Base-by-base conservation (phyloP, 2,797 vertebrate genomes). In the Pangasius djambal region DNA sequence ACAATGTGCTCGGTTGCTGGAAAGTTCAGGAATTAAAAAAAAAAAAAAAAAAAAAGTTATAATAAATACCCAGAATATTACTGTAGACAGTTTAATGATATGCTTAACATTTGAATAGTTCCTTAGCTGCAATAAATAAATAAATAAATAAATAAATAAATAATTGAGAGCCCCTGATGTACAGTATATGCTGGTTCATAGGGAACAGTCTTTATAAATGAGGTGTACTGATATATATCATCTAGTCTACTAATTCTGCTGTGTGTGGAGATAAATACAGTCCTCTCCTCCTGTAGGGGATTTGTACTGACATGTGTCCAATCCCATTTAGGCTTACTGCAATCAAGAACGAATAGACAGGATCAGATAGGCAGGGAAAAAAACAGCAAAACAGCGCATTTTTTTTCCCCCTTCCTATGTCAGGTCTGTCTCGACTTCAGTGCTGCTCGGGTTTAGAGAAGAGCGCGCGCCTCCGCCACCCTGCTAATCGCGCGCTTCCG, bases 251-350 rank as follows among this genome's bases (percentile, higher is more conserved):
- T 22, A 6, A 77, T 75, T 77, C 44, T 50, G 1, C 5, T 77
- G 12, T 52, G 13, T 78, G 12, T 50, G 15, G 12, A 50, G 25
- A 77, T 50, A n/a, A 48, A 28, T 12, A 16, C 48, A 74, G 34
- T 22, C 18, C 37, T 16, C 34, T 72, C 28, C 48, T 52, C 75
- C 75, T 52, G 16, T 78, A 78, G 22, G 48, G 75, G 28, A n/a
- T 74, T 78, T 78, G 12, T 18, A 4, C 75, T 18, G 75, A 78
- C 75, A 78, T n/a, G 75, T 78, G 75, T 31, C 28, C 50, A 78
- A 8, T 78, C 28, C 13, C 15, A 55, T 78, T 75, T 48, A 75
- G 40, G 25, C 4, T 74, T 48, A 10, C 9, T 74, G 72, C 40
- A 40, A 22, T 78, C 28, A 48, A 25, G 48, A n/a, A 16, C 74